phyloP scores from a whole-genome alignment of 2,113 vertebrate species.

The Accipiter cooperii region DNA sequence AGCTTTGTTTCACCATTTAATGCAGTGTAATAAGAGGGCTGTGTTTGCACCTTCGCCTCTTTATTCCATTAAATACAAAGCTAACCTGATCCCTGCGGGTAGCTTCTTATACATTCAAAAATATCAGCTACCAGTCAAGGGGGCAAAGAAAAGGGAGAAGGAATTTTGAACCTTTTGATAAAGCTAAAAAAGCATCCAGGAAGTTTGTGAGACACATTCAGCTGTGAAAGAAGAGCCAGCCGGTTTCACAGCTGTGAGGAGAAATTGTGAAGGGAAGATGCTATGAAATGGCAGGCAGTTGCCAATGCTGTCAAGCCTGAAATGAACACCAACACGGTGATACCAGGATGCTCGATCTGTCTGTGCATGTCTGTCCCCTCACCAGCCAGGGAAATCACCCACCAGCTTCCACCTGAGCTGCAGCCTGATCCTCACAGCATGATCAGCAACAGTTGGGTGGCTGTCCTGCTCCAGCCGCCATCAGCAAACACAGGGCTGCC shows the following conservation, averaged over 20 bases:
- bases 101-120: neutral
- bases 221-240: neutral
- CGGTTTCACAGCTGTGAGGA: neutral
- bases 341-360: neutral
- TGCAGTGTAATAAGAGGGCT: neutral
- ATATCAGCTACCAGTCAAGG: neutral
- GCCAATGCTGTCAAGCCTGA: neutral
- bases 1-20: neutral
- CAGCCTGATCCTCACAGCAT: neutral
- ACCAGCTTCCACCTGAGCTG: neutral
- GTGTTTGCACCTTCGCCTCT: neutral
- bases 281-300: neutral
- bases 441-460: neutral
- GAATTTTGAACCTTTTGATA: neutral
- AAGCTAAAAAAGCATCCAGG: neutral
- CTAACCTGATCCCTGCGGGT: accelerated
- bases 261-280: neutral
- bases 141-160: neutral
- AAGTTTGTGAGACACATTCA: neutral
- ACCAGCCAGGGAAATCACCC: neutral
- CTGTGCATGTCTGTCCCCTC: neutral
- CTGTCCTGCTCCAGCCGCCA: neutral
- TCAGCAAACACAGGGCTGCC: neutral
- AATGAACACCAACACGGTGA: neutral
- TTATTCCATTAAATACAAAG: neutral